Base-by-base conservation (phyloP, 2,113 vertebrate genomes). In the Rhinoderma darwinii region DNA sequence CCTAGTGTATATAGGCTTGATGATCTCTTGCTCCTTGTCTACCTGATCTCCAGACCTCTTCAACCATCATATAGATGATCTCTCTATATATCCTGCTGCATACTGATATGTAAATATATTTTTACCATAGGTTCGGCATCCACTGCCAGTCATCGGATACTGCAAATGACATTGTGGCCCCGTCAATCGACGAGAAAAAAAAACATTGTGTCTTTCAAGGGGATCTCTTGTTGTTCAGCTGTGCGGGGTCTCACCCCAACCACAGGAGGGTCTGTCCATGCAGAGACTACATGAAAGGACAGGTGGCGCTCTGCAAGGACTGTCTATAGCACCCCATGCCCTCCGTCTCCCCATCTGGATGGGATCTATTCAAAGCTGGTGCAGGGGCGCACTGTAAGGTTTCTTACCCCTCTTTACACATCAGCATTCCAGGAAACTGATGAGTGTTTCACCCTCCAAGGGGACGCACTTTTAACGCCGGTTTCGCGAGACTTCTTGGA, bases 221-320 rank as follows among this genome's bases (percentile, higher is more conserved):
- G 0, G 98, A 99, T 93, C 96, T 99, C 89, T 91, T 99, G 81
- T 92, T 99, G 73, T 99, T 99, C 95, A 99, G 98, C 95, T 99
- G 98, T 32, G 98, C 98, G 0, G 97, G 98, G 0, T 94, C 96
- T 83, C 97, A 99, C 90, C 88, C 92, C 41, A 92, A 92, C 30
- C 94, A 97, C 91, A 93, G 89, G 73, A 95, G 98, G 89, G 79
- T 99, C 94, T 99, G 98, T 92, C 98, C 98, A 77, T 99, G 98
- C 92, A 95, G 98, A 88, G 97, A 99, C 96, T 99, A 99, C 89
- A 96, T 97, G 95, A 99, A 99, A 92, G 98, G 98, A 90, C 98
- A 99, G 94, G 98, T 98, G 90, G 98, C 98, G 0, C 95, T 99
- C 88, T 99, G 98, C 89, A 95, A 96, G 80, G 95, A 95, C 94